phyloP scores from a whole-genome alignment of 2,113 vertebrate species.

The Oncorhynchus tshawytscha region DNA sequence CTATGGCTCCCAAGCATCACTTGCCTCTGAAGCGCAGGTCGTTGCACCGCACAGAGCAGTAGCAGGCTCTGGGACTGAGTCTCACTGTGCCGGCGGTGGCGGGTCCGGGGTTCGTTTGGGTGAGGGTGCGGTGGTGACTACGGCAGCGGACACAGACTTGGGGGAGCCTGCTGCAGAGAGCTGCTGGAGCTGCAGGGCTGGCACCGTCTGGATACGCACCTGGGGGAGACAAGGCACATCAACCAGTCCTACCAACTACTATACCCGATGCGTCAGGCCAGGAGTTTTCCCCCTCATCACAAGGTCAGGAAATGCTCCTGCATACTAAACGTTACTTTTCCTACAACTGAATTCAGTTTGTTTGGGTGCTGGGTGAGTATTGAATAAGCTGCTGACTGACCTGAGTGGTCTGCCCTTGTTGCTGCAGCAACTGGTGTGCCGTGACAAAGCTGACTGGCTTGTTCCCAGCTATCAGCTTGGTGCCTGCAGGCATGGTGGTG shows the following conservation, averaged over 20 bases:
- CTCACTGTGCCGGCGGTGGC: constrained; percentile 64
- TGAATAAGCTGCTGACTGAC: constrained; percentile 73
- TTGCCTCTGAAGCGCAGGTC: neutral
- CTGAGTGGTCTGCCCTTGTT: constrained; percentile 96
- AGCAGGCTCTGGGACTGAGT: neutral
- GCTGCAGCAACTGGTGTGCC: constrained; percentile 94
- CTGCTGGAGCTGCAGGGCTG: constrained; percentile 89
- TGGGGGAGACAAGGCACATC: constrained; percentile 39
- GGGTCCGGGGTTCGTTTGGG: constrained; percentile 86
- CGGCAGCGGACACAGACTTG: constrained; percentile 91
- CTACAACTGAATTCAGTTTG: neutral
- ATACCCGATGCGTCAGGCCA: neutral
- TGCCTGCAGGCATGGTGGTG: constrained; percentile 95
- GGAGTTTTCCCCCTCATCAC: neutral
- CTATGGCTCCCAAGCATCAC: neutral
- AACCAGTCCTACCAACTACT: neutral
- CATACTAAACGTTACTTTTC: neutral
- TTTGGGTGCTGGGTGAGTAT: neutral
- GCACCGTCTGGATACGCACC: constrained; percentile 95
- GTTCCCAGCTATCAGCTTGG: constrained; percentile 94
- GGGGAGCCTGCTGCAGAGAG: constrained; percentile 82
- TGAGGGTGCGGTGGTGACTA: constrained; percentile 89
- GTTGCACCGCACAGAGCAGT: neutral
- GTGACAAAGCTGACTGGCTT: constrained; percentile 98
- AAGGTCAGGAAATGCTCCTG: neutral